Conservation (phyloP, 2,113 vertebrate genomes). For the Eulemur macaco region DNA sequence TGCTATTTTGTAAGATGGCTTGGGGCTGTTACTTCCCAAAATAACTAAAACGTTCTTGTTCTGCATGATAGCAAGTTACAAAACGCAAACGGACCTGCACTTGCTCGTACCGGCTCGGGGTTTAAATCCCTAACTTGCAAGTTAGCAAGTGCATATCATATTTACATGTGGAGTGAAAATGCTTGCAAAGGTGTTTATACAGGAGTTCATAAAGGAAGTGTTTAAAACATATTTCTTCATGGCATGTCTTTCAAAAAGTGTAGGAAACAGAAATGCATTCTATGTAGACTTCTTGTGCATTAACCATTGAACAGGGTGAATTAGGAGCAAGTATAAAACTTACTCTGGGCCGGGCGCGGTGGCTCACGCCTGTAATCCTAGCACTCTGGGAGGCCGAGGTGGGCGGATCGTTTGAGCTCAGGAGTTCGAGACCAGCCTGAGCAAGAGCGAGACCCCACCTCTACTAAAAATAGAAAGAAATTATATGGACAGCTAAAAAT, state of each 20-base stretch:
- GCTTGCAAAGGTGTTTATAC: neutral
- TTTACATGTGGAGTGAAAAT: neutral
- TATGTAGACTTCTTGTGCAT: neutral
- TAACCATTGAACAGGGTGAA: fast-evolving
- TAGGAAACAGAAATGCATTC: neutral
- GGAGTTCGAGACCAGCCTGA: no score
- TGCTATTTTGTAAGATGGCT: neutral
- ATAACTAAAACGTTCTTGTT: neutral
- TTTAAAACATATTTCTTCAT: neutral
- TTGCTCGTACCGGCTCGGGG: neutral
- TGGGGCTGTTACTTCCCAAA: neutral
- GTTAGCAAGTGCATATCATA: no score
- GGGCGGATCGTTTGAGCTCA: no score
- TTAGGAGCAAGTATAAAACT: neutral
- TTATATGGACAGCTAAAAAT: no score
- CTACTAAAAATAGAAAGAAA: no score
- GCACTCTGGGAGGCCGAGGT: no score
- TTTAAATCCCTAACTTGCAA: neutral
- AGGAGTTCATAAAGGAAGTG: neutral
- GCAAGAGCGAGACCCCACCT: no score
- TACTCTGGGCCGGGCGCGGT: no score
- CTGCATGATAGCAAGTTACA: neutral
- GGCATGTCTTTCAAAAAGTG: fast-evolving
- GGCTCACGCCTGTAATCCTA: no score
- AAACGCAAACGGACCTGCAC: fast-evolving